These are phyloP conservation scores for Myrmophylax atrothorax DNA, from an alignment of 2,113 vertebrate species.

Conservation along the genomic window DNA sequence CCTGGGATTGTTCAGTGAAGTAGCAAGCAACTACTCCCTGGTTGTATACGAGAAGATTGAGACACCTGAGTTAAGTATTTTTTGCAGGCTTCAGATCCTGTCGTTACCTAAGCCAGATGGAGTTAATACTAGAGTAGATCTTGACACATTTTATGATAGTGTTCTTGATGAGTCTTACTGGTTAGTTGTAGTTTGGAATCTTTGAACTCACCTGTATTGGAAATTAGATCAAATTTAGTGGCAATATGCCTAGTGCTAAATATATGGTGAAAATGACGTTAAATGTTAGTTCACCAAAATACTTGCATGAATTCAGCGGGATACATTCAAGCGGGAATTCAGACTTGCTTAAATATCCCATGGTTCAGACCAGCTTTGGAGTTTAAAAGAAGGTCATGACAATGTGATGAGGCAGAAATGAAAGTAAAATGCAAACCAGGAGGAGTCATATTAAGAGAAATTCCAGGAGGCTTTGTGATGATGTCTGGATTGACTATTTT, in stretches of 20 bases:
- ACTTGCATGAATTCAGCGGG: background rate
- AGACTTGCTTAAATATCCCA: background rate
- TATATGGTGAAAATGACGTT: background rate
- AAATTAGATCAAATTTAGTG: background rate
- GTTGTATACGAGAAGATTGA: background rate
- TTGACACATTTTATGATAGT: background rate
- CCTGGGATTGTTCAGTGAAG: background rate
- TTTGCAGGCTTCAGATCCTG: background rate
- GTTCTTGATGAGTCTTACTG: background rate
- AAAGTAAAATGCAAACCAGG: background rate
- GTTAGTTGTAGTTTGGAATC: background rate
- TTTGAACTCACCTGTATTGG: background rate
- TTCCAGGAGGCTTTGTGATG: background rate
- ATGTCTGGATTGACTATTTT: background rate
- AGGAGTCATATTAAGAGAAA: background rate
- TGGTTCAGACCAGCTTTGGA: background rate
- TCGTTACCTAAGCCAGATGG: background rate
- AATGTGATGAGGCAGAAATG: background rate
- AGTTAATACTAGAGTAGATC: background rate
- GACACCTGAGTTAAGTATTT: background rate
- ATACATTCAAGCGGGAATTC: background rate
- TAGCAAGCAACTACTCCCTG: background rate
- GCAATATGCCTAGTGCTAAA: background rate
- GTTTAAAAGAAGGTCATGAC: background rate
- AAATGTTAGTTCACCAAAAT: background rate